These are phyloP conservation scores for Brachylomia viminalis DNA, from an alignment of 2,888 invertebrate species.

Conservation along the genomic window DNA sequence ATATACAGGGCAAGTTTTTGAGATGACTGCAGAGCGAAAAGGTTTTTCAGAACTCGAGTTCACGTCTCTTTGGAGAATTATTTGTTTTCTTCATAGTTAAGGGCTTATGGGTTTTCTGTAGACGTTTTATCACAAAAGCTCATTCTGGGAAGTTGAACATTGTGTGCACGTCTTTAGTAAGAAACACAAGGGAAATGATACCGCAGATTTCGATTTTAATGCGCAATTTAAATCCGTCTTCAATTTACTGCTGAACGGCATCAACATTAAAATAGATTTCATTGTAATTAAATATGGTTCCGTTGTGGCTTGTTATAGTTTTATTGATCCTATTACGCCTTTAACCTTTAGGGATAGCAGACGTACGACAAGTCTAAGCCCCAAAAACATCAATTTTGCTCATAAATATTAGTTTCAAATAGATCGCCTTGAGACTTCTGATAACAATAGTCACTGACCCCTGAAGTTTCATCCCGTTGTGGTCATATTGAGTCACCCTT, in stretches of 20 bases:
- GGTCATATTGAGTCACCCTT: neutral
- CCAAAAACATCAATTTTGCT: constrained; percentile 1
- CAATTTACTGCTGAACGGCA: constrained; percentile 51
- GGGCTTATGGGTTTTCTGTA: neutral
- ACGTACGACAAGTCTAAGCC: neutral
- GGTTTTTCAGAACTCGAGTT: constrained; percentile 7
- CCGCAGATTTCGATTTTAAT: constrained; percentile 67
- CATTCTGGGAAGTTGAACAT: constrained; percentile 11
- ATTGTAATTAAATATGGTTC: constrained; percentile 27
- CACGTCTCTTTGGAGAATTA: constrained; percentile 14
- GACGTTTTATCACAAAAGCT: constrained; percentile 9
- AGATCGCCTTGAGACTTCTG: constrained; percentile 1
- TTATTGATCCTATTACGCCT: constrained; percentile 30
- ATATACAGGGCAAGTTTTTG: constrained; percentile 23
- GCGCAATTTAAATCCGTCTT: constrained; percentile 56
- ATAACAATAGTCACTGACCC: neutral
- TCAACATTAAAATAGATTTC: constrained; percentile 41
- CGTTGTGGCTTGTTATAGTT: constrained; percentile 12
- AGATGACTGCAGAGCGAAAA: constrained; percentile 12
- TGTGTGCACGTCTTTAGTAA: constrained; percentile 21
- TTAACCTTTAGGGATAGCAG: neutral
- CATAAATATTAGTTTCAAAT: neutral
- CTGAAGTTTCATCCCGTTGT: neutral
- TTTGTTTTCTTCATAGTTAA: constrained; percentile 13
- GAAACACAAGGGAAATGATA: constrained; percentile 65